Base-by-base conservation (phyloP, 2,797 vertebrate genomes). In the Xenopus petersii region DNA sequence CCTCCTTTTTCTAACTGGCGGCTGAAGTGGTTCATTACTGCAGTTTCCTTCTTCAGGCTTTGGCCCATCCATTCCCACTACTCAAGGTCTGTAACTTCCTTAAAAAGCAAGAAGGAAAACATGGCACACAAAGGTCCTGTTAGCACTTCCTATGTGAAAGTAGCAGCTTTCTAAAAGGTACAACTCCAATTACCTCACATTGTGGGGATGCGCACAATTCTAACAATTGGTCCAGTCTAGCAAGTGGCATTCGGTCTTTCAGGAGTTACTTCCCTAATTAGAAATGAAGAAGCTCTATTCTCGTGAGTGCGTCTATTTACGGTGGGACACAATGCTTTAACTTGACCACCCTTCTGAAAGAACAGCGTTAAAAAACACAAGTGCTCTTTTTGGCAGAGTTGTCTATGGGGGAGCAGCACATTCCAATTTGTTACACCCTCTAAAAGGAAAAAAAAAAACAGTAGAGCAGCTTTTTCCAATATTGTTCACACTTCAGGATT, bases 1-100 rank as follows among this genome's bases (percentile, higher is more conserved):
- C 93, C 95, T 94, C 91, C 89, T 89, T 94, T 95, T 93, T 93
- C 94, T 95, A 94, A 94, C 95, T 89, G 92, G 90, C 89, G 92
- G 91, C 92, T 99, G 95, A 98, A 99, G 97, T 98, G 97, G 96
- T 98, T 99, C 97, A 98, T 99, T 99, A 99, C 94, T 82, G 93
- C 92, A 87, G 91, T 88, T 92, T 93, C 93, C 92, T 93, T 90
- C 87, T 92, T 93, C 92, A 93, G 94, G 94, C 95, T 94, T 88
- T 92, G 93, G 93, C 94, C 91, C 90, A 91, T 93, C 95, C 93
- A 93, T 96, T 96, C 95, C 95, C 89, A 88, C 88, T 95, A 93
- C 95, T 97, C 94, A 88, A 94, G 92, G 88, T 89, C 92, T 93
- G 92, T 92, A 94, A 96, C 95, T 96, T 95, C 94, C 94, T 94